A percentile compares a stretch with the other conserved stretches of the same genome.
Evolutionary conservation across 2,797 vertebrate species (phyloP).

Genomic region (Gymnopithys bicolor): DNA sequence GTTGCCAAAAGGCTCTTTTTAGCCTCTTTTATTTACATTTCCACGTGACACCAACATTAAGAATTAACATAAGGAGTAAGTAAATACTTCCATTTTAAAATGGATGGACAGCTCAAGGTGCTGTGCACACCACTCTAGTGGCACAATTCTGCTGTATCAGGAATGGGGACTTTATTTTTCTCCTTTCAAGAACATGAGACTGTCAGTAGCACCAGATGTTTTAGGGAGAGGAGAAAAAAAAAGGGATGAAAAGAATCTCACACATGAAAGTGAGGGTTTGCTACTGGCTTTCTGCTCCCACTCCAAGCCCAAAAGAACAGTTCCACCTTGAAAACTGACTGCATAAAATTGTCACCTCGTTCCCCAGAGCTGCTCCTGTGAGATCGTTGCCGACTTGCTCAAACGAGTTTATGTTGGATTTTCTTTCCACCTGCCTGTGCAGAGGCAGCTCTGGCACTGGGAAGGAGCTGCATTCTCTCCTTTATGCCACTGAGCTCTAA

Average conservation of each 20-base stretch:
- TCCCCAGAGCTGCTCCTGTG: background rate
- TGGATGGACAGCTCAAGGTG: background rate
- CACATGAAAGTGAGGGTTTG: background rate
- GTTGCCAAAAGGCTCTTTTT: background rate
- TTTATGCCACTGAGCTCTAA: background rate
- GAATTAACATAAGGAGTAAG: background rate
- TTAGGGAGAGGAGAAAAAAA: background rate
- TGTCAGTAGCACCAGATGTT: conserved; percentile 29
- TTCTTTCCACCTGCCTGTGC: conserved; percentile 4
- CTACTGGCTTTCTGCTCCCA: conserved; percentile 39
- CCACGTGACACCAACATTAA: background rate
- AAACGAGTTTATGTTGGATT: conserved; percentile 22
- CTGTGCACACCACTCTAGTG: background rate
- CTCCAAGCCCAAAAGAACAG: conserved; percentile 23
- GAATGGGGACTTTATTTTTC: background rate
- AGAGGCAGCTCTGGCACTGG: conserved; percentile 19
- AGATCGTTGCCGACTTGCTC: background rate
- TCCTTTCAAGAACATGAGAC: background rate
- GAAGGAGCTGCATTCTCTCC: conserved; percentile 35
- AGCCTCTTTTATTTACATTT: background rate
- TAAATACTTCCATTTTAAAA: background rate
- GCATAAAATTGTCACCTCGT: conserved; percentile 64
- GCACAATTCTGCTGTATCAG: background rate
- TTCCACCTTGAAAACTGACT: conserved; percentile 42
- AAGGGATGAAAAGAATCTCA: background rate